Evolutionary conservation across 2,888 invertebrate genomes (phyloP).

Genomic region (Phoenoteleia sp.): DNA sequence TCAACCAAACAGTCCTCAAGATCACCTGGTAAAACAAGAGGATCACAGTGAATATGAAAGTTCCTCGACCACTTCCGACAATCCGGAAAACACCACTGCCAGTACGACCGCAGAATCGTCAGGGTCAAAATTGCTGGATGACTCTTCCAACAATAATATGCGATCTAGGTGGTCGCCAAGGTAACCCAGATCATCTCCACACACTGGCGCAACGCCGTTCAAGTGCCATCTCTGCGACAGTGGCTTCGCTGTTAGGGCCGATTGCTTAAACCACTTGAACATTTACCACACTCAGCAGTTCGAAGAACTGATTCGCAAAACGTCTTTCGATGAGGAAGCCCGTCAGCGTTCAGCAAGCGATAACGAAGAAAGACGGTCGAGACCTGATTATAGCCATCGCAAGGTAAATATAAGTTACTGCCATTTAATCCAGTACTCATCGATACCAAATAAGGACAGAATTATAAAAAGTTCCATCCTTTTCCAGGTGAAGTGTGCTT

Average conservation of each 20-base stretch:
- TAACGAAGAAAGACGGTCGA: slow-evolving; percentile 91
- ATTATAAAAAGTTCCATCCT: background rate
- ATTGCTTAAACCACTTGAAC: slow-evolving; percentile 94
- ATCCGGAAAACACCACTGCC: slow-evolving; percentile 82
- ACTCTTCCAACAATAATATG: slow-evolving; percentile 79
- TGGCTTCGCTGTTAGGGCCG: slow-evolving; percentile 93
- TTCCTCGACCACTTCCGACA: slow-evolving; percentile 86
- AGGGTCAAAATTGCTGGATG: slow-evolving; percentile 41
- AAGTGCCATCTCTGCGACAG: slow-evolving; percentile 98
- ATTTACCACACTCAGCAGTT: slow-evolving; percentile 93
- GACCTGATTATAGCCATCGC: slow-evolving; percentile 95
- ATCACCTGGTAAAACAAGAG: slow-evolving; percentile 79
- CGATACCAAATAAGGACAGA: too few species aligned
- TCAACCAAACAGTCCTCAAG: slow-evolving; percentile 76
- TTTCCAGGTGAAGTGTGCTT: slow-evolving; percentile 93
- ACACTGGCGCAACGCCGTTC: slow-evolving; percentile 90
- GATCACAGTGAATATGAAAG: slow-evolving; percentile 85
- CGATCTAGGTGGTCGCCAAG: slow-evolving; percentile 74
- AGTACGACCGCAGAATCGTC: slow-evolving; percentile 76
- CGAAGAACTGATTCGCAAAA: slow-evolving; percentile 93
- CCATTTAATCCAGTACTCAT: background rate
- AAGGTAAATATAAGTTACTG: slow-evolving; percentile 88
- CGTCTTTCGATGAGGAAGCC: slow-evolving; percentile 88
- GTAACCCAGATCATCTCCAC: slow-evolving; percentile 83
- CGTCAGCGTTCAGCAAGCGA: slow-evolving; percentile 87